Evolutionary conservation across 2,888 invertebrate genomes (phyloP), one percentile per base, ranked within the genome.

Genomic region (Chydorus sphaericus): DNA sequence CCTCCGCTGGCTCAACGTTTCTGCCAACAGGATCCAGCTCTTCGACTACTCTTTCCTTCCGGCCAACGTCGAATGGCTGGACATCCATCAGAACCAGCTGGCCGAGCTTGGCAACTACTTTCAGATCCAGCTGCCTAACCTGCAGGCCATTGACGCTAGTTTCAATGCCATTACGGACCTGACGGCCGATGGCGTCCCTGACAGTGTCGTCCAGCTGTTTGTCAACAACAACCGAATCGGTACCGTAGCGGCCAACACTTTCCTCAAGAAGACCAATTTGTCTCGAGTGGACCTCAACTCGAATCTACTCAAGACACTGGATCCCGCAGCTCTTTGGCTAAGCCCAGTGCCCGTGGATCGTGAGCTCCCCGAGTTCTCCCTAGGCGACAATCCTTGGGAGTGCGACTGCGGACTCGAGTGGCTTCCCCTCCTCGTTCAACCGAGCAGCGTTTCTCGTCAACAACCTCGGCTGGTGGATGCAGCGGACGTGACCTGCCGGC

Each of bases 351-450:
- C 78, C 3, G 77, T 77, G 61, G 78, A 80, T 63, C 78, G 76
- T 69, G 81, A 83, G 66, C 71, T 84, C 62, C 85, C 86, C 16
- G 80, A 82, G 67, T 85, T 88, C 70, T 84, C 81, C 68, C 79
- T 88, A 62, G 83, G 84, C 51, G 80, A 80, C 65, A 89, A 89
- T 74, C 87, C 87, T 59, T 82, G 88, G 68, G 77, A 80, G 63
- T 90, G 89, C 69, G 84, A 87, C 70, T 89, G 89, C 70, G 81
- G 81, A 64, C 84, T 88, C 84, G 87, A 87, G 71, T 90, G 88
- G 87, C 69, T 88, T 64, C 79, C 83, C 65, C 75, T 82, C 68
- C 81, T 85, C 69, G 84, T 85, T 74, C 83, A 83, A 72, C 73
- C 83, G 68, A 79, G 79, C 65, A 62, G 65, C 31, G 78, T 80